Evolutionary conservation across 2,113 vertebrate species (phyloP), one percentile per base, ranked within the genome.

Genomic region (Serilophus lunatus): DNA sequence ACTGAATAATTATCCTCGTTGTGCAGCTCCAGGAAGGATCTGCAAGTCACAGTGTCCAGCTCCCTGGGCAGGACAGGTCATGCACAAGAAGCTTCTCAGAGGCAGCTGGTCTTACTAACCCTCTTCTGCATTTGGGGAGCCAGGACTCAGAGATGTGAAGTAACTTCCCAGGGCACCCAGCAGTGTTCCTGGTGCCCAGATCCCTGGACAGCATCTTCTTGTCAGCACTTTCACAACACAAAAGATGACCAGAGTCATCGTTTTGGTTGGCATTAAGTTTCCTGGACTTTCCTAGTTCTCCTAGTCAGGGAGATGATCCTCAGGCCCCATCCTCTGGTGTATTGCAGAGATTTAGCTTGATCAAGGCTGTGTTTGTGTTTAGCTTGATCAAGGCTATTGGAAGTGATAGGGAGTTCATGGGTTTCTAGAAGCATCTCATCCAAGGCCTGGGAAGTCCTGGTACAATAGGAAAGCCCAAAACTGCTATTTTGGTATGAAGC

Each of bases 211-310:
- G 42, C 38, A 26, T 68, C 68, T 59, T 42, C 63, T 76, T 42
- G 68, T 86, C 12, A 5, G 70, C n/a, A 8, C 11, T 51, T 22
- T 57, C 42, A 22, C 14, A 49, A 6, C 1, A 3, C 18, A 56
- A 18, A 86, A 35, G 20, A 8, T 2, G 3, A 5, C 17, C 35
- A 66, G 72, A 86, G 59, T 5, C 14, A 31, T 10, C 0, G 0
- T 64, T 78, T 57, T 50, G 40, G 9, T 15, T 84, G 53, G 35
- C 57, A 25, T 15, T 33, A 22, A 35, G 40, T 79, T 86, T 61
- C 24, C 47, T 4, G 1, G 33, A 29, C 77, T 70, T 68, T 80
- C 42, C 51, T 61, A 35, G 9, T 76, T 85, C 10, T 17, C n/a
- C 6, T 18, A 49, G n/a, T 33, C 38, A 68, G 7, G 50, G 54